A percentile compares a stretch with the other conserved stretches of the same genome.
Evolutionary conservation across 2,888 invertebrate genomes (phyloP).

Genomic region (Hymenopus coronatus): DNA sequence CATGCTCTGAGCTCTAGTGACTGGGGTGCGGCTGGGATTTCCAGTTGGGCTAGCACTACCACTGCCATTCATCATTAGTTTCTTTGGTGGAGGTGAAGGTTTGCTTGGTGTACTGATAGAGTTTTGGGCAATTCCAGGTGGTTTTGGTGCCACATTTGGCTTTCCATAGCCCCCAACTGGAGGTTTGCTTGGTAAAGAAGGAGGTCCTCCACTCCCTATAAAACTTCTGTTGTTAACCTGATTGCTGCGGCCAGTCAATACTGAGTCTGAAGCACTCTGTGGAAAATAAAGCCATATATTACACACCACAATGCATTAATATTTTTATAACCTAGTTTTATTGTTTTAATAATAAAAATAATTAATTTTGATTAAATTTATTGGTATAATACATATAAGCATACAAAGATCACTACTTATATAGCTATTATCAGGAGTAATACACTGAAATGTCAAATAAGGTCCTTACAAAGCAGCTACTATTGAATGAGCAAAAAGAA

Average conservation of each 20-base stretch:
- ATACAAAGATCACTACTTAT: no score
- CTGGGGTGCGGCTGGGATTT: slow-evolving; percentile 44
- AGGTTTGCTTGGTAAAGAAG: slow-evolving; percentile 40
- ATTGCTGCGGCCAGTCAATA: slow-evolving; percentile 40
- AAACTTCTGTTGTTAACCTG: slow-evolving; percentile 7
- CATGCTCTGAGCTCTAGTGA: slow-evolving; percentile 80
- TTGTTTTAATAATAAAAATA: no score
- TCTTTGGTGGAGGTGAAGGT: slow-evolving; percentile 67
- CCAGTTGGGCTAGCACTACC: neutral
- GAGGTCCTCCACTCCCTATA: slow-evolving; percentile 18
- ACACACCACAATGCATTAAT: no score
- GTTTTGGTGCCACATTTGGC: slow-evolving; percentile 81
- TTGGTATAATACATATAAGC: no score
- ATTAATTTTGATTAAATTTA: no score
- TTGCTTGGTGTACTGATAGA: slow-evolving; percentile 44
- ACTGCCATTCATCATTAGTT: slow-evolving; percentile 52
- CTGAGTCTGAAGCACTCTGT: slow-evolving; percentile 62
- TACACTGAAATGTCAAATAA: no score
- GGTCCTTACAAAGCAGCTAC: no score
- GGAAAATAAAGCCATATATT: neutral
- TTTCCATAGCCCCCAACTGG: slow-evolving; percentile 67
- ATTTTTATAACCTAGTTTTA: no score
- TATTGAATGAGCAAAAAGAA: no score
- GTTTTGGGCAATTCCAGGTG: slow-evolving; percentile 58
- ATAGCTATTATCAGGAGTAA: no score